Percentiles rank a stretch among this genome's conserved stretches.
Evolutionary conservation across 2,113 vertebrate species (phyloP).

Genomic region (Chloebia gouldiae): DNA sequence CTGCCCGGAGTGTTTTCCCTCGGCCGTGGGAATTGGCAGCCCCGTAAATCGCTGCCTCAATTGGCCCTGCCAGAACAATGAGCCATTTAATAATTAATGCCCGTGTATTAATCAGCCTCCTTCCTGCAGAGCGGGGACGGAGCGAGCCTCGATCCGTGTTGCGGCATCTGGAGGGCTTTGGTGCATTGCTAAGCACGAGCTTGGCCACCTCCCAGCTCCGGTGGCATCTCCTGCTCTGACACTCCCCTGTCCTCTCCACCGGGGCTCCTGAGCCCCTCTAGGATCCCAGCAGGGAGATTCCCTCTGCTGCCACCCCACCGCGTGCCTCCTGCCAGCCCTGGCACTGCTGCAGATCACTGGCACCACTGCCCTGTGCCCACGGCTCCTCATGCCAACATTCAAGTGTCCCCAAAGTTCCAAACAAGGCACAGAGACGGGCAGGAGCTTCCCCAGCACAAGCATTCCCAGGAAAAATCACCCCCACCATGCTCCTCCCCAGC

Average conservation of each 20-base stretch:
- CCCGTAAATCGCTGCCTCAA: constrained; percentile 5
- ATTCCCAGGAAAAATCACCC: not conserved
- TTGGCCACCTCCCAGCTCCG: not conserved
- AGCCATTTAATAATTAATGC: constrained; percentile 41
- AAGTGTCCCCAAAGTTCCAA: rapidly evolving
- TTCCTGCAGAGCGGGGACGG: not conserved
- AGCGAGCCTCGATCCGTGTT: not conserved
- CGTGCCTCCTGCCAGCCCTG: rapidly evolving
- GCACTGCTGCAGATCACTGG: rapidly evolving
- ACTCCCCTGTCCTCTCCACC: rapidly evolving
- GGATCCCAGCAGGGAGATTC: not conserved
- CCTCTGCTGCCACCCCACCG: rapidly evolving
- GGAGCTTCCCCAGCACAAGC: not conserved
- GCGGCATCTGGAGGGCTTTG: not conserved
- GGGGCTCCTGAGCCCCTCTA: rapidly evolving
- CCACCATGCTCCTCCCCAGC: rapidly evolving
- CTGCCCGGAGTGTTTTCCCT: not conserved
- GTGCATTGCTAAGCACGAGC: not conserved
- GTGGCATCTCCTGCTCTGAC: rapidly evolving
- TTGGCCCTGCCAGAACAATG: not conserved
- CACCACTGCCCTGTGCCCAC: rapidly evolving
- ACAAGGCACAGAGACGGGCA: not conserved
- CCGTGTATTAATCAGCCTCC: not conserved
- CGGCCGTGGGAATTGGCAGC: not conserved
- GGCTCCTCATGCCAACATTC: rapidly evolving